Base-by-base conservation (phyloP, 2,888 invertebrate genomes). In the Heliconius charithonia region DNA sequence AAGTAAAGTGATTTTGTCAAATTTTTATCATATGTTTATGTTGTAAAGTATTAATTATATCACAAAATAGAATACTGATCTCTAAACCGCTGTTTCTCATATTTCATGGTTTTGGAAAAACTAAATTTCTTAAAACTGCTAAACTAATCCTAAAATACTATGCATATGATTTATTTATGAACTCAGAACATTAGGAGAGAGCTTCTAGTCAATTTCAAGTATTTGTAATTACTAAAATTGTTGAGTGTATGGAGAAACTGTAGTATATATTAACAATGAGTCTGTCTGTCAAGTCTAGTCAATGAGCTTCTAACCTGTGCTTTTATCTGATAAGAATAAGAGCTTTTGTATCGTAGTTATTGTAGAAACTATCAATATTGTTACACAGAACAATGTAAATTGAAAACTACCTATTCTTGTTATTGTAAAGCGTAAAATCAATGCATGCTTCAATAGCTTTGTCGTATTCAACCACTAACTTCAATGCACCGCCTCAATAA, bases 311-410 rank as follows among this genome's bases (percentile, higher is more conserved):
- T 85, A 84, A 90, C 88, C 89, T 90, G 90, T 89, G 90, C 91
- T 92, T 90, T 79, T 83, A 83, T 88, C 88, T 90, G 88, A 90
- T 91, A 91, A 87, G 87, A 87, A 85, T 93, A 92, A 92, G 92
- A 93, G 92, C 93, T 93, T 93, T 90, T 92, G 90, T 93, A 91
- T 88, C 86, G 90, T 92, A 92, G 91, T 89, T 89, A 90, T 91
- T 90, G 89, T 92, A 92, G 89, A 86, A 79, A 86, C 85, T 81
- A 83, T 79, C 77, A 82, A 77, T 85, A 86, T 84, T 84, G 81
- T 85, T 84, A 87, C 82, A 83, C 86, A 85, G 85, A 87, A 88
- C 85, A 87, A 85, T 83, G 82, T 78, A 70, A 79, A 77, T 78
- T 81, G 80, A 82, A 82, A 77, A 80, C 77, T 78, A 80, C 73